Percentiles rank a stretch among this genome's conserved stretches.
Conservation (phyloP, 1,140 invertebrate species). For the Brachionus asplanchnoidis region DNA sequence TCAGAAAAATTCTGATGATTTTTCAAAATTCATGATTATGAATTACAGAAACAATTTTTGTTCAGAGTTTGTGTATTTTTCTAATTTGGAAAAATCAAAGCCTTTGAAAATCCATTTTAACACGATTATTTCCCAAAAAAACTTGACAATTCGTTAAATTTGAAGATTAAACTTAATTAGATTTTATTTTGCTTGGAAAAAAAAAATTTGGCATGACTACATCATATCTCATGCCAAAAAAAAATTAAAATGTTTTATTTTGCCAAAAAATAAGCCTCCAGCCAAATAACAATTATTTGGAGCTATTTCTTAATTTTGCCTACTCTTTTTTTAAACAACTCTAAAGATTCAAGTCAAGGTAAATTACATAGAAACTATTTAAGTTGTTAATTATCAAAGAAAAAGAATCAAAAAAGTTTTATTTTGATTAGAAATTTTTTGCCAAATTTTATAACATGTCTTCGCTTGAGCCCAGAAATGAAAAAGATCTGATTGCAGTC, state of each 20-base stretch:
- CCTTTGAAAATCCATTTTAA: not conserved
- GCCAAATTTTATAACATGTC: not conserved
- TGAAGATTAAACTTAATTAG: not conserved
- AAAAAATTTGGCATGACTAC: not conserved
- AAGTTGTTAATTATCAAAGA: not conserved
- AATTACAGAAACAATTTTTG: not conserved
- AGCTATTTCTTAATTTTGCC: not conserved
- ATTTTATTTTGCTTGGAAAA: not conserved
- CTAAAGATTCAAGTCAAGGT: conserved; percentile 11
- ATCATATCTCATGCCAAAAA: not conserved
- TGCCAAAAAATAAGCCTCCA: not conserved
- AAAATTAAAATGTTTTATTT: not conserved
- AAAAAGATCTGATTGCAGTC: not conserved
- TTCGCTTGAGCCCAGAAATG: not conserved
- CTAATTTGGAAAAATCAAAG: not conserved
- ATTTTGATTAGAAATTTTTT: not conserved
- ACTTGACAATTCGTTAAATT: not conserved
- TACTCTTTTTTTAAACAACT: not conserved
- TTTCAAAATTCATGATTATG: not conserved
- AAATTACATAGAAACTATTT: conserved; percentile 30
- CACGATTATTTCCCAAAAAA: not conserved
- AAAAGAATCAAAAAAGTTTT: not conserved
- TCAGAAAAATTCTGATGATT: not conserved
- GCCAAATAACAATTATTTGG: not conserved
- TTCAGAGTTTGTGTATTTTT: not conserved